Percentiles rank a stretch among this genome's conserved stretches.
Conservation (phyloP, 1,140 invertebrate species). For the Melitaea cinxia region DNA sequence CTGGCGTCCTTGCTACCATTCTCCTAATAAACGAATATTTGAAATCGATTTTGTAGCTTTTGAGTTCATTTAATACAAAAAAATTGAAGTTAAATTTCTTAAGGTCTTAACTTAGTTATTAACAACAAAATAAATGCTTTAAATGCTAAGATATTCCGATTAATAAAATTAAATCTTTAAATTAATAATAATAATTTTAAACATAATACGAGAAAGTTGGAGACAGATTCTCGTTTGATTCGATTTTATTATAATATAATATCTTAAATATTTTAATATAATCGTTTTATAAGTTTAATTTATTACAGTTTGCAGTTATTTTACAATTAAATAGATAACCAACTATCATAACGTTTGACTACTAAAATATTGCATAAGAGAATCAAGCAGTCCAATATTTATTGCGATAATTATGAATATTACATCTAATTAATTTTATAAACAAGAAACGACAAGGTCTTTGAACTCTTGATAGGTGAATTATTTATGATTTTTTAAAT, state of each 20-base stretch:
- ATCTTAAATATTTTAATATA: neutral
- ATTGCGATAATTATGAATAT: slow-evolving; percentile 21
- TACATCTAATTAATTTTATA: slow-evolving; percentile 28
- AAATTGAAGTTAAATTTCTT: no score
- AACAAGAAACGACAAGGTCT: slow-evolving; percentile 31
- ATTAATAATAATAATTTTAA: neutral
- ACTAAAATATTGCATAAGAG: neutral
- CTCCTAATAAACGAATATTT: no score
- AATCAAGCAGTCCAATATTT: neutral
- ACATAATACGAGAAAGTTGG: neutral
- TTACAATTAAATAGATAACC: neutral
- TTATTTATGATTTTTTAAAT: slow-evolving; percentile 24
- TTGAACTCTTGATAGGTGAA: slow-evolving; percentile 9
- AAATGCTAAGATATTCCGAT: no score
- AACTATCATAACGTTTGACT: neutral
- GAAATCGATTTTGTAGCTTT: no score
- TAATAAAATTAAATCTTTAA: no score
- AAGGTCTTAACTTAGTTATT: no score
- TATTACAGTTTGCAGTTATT: neutral
- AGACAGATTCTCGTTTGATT: neutral
- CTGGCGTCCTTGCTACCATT: no score
- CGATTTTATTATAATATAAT: neutral
- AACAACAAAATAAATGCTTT: no score
- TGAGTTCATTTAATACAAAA: no score
- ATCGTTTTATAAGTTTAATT: neutral